These are phyloP conservation scores for Hermodice carunculata DNA, from an alignment of 2,888 invertebrate species.

Conservation along the genomic window DNA sequence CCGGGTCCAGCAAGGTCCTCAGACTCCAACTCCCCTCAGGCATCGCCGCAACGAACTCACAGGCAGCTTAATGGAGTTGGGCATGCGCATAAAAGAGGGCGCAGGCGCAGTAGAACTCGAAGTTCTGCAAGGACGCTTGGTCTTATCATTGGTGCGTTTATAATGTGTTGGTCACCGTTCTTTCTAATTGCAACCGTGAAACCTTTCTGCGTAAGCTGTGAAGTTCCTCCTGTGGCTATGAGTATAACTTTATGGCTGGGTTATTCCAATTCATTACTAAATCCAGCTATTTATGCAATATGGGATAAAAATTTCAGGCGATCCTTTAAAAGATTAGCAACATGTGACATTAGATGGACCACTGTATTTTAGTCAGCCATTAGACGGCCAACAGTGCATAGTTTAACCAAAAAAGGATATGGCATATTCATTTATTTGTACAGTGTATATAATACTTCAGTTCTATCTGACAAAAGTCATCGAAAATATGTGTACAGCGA, in stretches of 20 bases:
- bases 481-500: too few relatives aligned
- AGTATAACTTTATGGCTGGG: constrained; percentile 68
- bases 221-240: constrained; percentile 34
- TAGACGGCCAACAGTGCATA: too few relatives aligned
- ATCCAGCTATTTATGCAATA: constrained; percentile 45
- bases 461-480: too few relatives aligned
- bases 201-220: constrained; percentile 36
- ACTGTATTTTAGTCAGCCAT: constrained; percentile 26
- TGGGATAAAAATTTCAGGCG: constrained; percentile 45
- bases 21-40: constrained; percentile 15
- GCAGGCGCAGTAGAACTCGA: constrained; percentile 24
- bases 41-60: constrained; percentile 1
- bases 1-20: constrained; percentile 3
- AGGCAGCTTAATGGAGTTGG: neutral
- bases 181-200: constrained; percentile 66
- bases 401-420: too few relatives aligned
- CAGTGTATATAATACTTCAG: too few relatives aligned
- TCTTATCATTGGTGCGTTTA: constrained; percentile 58
- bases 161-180: constrained; percentile 69
- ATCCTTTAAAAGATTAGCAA: constrained; percentile 33
- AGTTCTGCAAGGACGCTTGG: constrained; percentile 43
- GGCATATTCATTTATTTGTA: too few relatives aligned
- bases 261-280: constrained; percentile 62
- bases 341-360: constrained; percentile 36
- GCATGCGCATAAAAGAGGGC: neutral